Percentiles rank a stretch among this genome's conserved stretches.
These are phyloP conservation scores for Colletes collaris DNA, from an alignment of 2,888 invertebrate species.

Conservation along the genomic window DNA sequence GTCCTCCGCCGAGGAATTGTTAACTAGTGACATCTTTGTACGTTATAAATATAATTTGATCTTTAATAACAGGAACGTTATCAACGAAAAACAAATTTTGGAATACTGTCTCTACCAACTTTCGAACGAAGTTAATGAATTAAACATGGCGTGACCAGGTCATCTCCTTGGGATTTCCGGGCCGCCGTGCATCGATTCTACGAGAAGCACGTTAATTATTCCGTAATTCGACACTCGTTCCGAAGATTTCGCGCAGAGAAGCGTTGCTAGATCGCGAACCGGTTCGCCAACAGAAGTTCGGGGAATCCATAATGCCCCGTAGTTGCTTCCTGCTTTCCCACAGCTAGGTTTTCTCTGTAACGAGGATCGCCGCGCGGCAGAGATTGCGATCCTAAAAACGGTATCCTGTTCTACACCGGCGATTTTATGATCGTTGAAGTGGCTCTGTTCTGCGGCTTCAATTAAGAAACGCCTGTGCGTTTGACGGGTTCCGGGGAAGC, in stretches of 20 bases:
- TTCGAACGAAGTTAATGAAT: too few species aligned
- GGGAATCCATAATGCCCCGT: conserved; percentile 52
- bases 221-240: conserved; percentile 50
- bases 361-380: conserved; percentile 31
- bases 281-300: conserved; percentile 43
- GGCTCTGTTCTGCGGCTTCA: conserved; percentile 24
- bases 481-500: conserved; percentile 22
- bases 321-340: conserved; percentile 55
- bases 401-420: conserved; percentile 44
- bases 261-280: neutral
- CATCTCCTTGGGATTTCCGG: too few species aligned
- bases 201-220: conserved; percentile 38
- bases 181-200: neutral
- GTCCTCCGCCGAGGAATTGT: too few species aligned
- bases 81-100: too few species aligned
- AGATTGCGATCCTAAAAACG: conserved; percentile 53
- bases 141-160: too few species aligned
- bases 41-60: too few species aligned
- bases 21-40: too few species aligned
- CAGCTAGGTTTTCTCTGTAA: conserved; percentile 54
- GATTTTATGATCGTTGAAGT: conserved; percentile 43
- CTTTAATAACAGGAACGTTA: too few species aligned
- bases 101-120: too few species aligned
- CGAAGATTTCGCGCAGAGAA: neutral
- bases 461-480: conserved; percentile 29